Evolutionary conservation across 2,113 vertebrate genomes (phyloP).

Genomic region (Siniperca chuatsi): DNA sequence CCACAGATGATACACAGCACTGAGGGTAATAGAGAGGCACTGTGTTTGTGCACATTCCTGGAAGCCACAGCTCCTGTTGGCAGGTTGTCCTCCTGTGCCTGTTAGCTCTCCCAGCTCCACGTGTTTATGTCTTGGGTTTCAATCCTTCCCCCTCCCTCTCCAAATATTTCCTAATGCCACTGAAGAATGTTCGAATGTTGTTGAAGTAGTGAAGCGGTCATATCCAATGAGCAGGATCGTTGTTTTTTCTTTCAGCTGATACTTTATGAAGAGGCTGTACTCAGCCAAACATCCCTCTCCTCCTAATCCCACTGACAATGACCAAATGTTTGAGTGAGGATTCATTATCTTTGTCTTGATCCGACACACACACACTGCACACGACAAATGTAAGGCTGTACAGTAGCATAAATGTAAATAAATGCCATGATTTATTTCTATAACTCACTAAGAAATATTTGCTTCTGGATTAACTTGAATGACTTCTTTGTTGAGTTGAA

Average conservation of each 20-base stretch:
- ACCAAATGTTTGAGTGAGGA: constrained; percentile 25
- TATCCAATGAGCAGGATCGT: constrained; percentile 56
- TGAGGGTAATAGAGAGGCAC: constrained; percentile 47
- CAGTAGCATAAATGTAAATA: constrained; percentile 34
- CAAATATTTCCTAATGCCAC: constrained; percentile 85
- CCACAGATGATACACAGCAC: constrained; percentile 36
- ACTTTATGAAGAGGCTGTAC: constrained; percentile 36
- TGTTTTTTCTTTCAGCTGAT: constrained; percentile 66
- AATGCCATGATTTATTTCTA: constrained; percentile 46
- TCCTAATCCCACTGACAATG: constrained; percentile 20
- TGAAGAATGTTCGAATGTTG: constrained; percentile 80
- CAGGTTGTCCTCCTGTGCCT: constrained; percentile 60
- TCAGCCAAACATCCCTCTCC: constrained; percentile 15
- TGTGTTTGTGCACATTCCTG: constrained; percentile 75
- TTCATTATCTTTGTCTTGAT: neutral
- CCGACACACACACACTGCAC: constrained; percentile 4
- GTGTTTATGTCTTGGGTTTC: constrained; percentile 72
- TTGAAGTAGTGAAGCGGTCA: constrained; percentile 58
- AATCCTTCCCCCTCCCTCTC: constrained; percentile 63
- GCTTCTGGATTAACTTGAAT: constrained; percentile 65
- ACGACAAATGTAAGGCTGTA: neutral
- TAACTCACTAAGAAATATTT: constrained; percentile 51
- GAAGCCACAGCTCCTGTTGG: constrained; percentile 75
- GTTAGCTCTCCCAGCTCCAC: constrained; percentile 61
- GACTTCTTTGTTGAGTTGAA: constrained; percentile 66